Evolutionary conservation across 2,113 vertebrate species (phyloP).

Genomic region (Eudyptes chrysolophus): DNA sequence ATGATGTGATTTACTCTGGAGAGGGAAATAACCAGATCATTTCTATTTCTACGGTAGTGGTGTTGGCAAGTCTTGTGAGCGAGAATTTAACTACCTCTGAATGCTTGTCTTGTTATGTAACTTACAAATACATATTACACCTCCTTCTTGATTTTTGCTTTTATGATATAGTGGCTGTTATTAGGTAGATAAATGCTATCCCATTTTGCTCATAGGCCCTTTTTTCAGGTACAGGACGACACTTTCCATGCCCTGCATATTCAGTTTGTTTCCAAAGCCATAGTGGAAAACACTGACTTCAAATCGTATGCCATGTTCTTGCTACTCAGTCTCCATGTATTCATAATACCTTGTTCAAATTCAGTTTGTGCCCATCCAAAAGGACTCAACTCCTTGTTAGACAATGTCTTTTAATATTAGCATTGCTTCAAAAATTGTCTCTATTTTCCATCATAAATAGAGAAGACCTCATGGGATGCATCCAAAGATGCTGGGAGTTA

Average conservation of each 20-base stretch:
- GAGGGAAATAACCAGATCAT: background rate
- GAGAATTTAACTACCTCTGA: background rate
- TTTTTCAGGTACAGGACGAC: background rate
- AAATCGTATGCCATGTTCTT: background rate
- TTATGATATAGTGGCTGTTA: background rate
- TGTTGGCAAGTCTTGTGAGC: background rate
- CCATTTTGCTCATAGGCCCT: background rate
- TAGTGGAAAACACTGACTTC: background rate
- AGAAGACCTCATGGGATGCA: background rate
- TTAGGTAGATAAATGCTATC: background rate
- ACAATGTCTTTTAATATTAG: background rate
- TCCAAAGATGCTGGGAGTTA: background rate
- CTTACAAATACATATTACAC: background rate
- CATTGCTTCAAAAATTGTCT: background rate
- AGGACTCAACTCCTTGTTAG: background rate
- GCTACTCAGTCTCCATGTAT: background rate
- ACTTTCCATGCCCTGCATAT: background rate
- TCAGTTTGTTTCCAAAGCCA: background rate
- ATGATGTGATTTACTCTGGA: background rate
- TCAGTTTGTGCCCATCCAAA: background rate
- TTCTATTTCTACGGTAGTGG: background rate
- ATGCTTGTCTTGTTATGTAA: background rate
- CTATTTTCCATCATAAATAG: background rate
- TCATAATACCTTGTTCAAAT: background rate
- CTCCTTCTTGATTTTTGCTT: background rate